These are phyloP conservation scores for Rhinoderma darwinii DNA, from an alignment of 2,113 vertebrate species.

Conservation along the genomic window DNA sequence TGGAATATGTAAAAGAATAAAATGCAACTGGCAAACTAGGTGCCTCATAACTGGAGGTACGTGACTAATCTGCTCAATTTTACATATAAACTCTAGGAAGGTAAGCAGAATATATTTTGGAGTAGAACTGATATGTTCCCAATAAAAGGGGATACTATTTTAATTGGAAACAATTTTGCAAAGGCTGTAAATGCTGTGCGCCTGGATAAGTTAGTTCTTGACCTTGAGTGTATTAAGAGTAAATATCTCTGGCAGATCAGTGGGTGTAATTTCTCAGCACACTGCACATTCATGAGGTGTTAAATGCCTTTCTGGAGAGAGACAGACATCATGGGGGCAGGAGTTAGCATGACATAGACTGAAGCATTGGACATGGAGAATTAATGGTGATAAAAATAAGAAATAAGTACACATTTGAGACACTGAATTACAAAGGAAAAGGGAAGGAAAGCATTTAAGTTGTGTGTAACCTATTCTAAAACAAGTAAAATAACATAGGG, in stretches of 20 bases:
- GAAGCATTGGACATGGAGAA: not conserved
- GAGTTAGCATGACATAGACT: slow-evolving; percentile 11
- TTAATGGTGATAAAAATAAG: slow-evolving; percentile 17
- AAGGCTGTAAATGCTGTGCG: slow-evolving; percentile 4
- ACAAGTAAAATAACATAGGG: not conserved
- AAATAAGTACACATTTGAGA: not conserved
- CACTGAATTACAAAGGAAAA: not conserved
- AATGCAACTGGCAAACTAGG: not conserved
- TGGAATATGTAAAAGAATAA: not conserved
- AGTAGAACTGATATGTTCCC: not conserved
- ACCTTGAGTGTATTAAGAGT: slow-evolving; percentile 47
- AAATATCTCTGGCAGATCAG: slow-evolving; percentile 46
- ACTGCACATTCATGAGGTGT: slow-evolving; percentile 52
- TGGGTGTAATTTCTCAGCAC: slow-evolving; percentile 48
- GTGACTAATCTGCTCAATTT: not conserved
- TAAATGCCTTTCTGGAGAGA: slow-evolving; percentile 52
- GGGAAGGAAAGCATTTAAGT: too few relatives aligned
- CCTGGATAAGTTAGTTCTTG: slow-evolving; percentile 37
- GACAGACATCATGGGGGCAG: slow-evolving; percentile 35
- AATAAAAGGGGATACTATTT: slow-evolving; percentile 31
- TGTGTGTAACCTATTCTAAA: too few relatives aligned
- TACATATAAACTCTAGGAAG: not conserved
- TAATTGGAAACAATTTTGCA: slow-evolving; percentile 41
- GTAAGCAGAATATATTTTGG: slow-evolving; percentile 17
- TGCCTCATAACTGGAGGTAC: not conserved